Percentiles rank a stretch among this genome's conserved stretches.
Conservation (phyloP, 2,113 vertebrate species). For the Eupsittula cactorum region DNA sequence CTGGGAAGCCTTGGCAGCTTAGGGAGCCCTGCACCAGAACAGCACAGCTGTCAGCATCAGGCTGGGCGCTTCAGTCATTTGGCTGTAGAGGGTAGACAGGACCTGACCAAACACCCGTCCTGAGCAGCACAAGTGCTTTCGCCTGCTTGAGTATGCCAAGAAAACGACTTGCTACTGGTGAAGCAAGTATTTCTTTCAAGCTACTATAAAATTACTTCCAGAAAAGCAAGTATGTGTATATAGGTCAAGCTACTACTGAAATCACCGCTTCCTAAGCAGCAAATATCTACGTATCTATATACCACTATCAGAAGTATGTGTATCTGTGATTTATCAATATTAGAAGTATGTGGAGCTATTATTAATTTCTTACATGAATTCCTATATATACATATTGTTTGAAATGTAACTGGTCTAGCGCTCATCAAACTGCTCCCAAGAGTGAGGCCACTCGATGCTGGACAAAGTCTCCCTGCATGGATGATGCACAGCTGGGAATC, state of each 20-base stretch:
- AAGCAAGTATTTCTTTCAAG: neutral
- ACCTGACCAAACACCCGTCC: neutral
- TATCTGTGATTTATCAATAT: neutral
- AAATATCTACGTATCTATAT: fast-evolving
- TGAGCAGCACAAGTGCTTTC: neutral
- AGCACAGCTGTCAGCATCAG: neutral
- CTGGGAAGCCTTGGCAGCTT: neutral
- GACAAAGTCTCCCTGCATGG: neutral
- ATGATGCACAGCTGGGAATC: fast-evolving
- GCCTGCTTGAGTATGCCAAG: neutral
- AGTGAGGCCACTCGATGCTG: fast-evolving
- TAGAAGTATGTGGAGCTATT: neutral
- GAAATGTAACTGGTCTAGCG: fast-evolving
- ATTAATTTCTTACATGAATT: neutral
- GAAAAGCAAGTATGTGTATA: fast-evolving
- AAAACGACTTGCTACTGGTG: fast-evolving
- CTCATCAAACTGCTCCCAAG: fast-evolving
- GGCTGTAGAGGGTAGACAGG: neutral
- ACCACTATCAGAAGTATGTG: fast-evolving
- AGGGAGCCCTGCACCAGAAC: fast-evolving
- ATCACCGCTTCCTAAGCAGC: neutral
- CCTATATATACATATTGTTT: too few species aligned
- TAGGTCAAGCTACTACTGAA: neutral
- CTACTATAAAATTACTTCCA: neutral
- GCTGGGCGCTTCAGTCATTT: neutral